A percentile compares a stretch with the other conserved stretches of the same genome.
These are phyloP conservation scores for Biston stratarius DNA, from an alignment of 2,888 invertebrate genomes.

Conservation along the genomic window DNA sequence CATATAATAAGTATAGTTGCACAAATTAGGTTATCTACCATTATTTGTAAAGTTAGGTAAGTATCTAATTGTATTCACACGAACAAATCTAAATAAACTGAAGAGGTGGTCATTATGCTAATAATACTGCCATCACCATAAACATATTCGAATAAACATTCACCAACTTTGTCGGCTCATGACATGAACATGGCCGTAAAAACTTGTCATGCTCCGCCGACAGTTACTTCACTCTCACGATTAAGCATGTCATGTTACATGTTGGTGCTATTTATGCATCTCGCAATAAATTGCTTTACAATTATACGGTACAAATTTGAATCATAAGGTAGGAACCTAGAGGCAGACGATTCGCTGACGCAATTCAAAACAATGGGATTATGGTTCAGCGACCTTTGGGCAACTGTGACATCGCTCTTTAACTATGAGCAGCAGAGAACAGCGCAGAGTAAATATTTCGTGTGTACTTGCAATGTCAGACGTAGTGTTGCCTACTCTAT, in stretches of 20 bases:
- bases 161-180: slow-evolving; percentile 9
- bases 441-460: slow-evolving; percentile 63
- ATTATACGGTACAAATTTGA: slow-evolving; percentile 79
- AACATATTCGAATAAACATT: slow-evolving; percentile 20
- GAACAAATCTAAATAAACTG: slow-evolving; percentile 1
- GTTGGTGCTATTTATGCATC: slow-evolving; percentile 64
- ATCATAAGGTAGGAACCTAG: slow-evolving; percentile 61
- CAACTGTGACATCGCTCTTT: slow-evolving; percentile 81
- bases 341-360: slow-evolving; percentile 82
- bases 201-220: slow-evolving; percentile 40
- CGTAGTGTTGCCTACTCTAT: slow-evolving; percentile 9
- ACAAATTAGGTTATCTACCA: neutral
- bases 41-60: neutral
- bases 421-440: slow-evolving; percentile 73
- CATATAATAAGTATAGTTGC: too few species aligned
- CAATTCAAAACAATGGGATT: slow-evolving; percentile 83
- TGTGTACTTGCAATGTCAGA: slow-evolving; percentile 44
- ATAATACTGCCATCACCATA: slow-evolving; percentile 4
- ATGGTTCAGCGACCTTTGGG: slow-evolving; percentile 81
- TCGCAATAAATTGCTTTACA: slow-evolving; percentile 68
- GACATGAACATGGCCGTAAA: slow-evolving; percentile 24
- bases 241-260: slow-evolving; percentile 57
- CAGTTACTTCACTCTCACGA: slow-evolving; percentile 52
- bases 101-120: slow-evolving; percentile 7
- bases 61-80: neutral